These are phyloP conservation scores for Sturmia bella DNA, from an alignment of 2,888 invertebrate species.

Conservation along the genomic window DNA sequence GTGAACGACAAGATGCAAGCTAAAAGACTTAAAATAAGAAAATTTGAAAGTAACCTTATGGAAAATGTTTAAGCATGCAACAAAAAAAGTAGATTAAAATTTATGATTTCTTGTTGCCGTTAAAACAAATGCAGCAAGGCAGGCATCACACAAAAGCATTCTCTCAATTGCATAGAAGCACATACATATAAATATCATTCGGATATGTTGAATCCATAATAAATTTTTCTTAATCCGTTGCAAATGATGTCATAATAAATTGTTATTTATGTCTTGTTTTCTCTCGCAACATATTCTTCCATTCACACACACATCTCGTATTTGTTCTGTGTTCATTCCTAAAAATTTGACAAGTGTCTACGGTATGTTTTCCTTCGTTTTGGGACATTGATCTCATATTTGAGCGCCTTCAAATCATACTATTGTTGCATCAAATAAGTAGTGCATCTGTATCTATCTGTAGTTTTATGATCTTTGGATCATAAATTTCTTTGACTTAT, in stretches of 20 bases:
- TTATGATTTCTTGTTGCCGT: constrained; percentile 34
- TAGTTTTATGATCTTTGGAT: constrained; percentile 55
- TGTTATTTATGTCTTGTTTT: constrained; percentile 61
- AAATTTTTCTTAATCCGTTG: constrained; percentile 67
- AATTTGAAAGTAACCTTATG: constrained; percentile 40
- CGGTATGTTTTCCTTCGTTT: neutral
- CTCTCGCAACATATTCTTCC: constrained; percentile 36
- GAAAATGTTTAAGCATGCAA: constrained; percentile 30
- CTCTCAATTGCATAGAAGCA: constrained; percentile 27
- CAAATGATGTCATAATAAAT: constrained; percentile 69
- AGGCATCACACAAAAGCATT: constrained; percentile 8
- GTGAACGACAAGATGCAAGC: neutral
- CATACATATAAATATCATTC: constrained; percentile 34
- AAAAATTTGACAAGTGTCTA: constrained; percentile 62
- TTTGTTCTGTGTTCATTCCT: neutral
- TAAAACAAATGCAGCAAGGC: constrained; percentile 13
- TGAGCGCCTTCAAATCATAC: constrained; percentile 1
- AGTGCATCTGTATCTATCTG: neutral
- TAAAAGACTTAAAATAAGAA: constrained; percentile 1
- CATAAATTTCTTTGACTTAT: constrained; percentile 66
- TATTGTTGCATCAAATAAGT: constrained; percentile 14
- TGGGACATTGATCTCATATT: constrained; percentile 55
- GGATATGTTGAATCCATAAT: constrained; percentile 56
- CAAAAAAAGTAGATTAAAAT: constrained; percentile 51
- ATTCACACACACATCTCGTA: no score